Percentiles rank a stretch among this genome's conserved stretches.
Conservation (phyloP, 1,140 invertebrate species). For the Laupala kohalensis region DNA sequence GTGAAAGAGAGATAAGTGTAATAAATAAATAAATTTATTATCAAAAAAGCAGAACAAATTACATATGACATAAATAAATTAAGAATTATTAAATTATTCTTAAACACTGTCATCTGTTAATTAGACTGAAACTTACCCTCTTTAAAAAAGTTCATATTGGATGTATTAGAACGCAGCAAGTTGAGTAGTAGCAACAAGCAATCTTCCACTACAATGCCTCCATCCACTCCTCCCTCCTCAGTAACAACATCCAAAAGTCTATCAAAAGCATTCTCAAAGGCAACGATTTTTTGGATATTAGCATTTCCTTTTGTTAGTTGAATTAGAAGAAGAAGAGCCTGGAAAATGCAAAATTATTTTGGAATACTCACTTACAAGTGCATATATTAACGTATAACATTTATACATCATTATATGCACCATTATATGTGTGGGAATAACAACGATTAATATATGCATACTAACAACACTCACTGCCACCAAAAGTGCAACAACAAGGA, state of each 20-base stretch:
- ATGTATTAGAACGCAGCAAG: slow-evolving; percentile 86
- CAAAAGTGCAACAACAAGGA: too few relatives aligned
- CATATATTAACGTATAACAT: too few relatives aligned
- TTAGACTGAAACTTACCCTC: slow-evolving; percentile 48
- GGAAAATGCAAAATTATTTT: slow-evolving; percentile 20
- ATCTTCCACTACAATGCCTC: slow-evolving; percentile 96
- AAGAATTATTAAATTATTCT: not conserved
- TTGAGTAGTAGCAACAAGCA: slow-evolving; percentile 91
- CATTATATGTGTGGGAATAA: too few relatives aligned
- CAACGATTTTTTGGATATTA: slow-evolving; percentile 98
- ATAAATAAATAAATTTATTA: too few relatives aligned
- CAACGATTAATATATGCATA: too few relatives aligned
- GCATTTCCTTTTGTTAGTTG: slow-evolving; percentile 91
- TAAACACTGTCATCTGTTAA: slow-evolving; percentile 9
- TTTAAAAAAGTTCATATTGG: slow-evolving; percentile 98
- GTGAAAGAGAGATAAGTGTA: too few relatives aligned
- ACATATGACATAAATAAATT: too few relatives aligned
- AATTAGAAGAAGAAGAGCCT: slow-evolving; percentile 79
- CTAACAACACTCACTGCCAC: too few relatives aligned
- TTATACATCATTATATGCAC: too few relatives aligned
- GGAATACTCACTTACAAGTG: too few relatives aligned
- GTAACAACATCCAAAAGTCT: slow-evolving; percentile 84
- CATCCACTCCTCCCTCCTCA: slow-evolving; percentile 86
- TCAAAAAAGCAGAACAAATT: too few relatives aligned
- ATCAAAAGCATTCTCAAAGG: slow-evolving; percentile 98